Conservation (phyloP, 2,797 vertebrate genomes). For the Diceros bicornis region DNA sequence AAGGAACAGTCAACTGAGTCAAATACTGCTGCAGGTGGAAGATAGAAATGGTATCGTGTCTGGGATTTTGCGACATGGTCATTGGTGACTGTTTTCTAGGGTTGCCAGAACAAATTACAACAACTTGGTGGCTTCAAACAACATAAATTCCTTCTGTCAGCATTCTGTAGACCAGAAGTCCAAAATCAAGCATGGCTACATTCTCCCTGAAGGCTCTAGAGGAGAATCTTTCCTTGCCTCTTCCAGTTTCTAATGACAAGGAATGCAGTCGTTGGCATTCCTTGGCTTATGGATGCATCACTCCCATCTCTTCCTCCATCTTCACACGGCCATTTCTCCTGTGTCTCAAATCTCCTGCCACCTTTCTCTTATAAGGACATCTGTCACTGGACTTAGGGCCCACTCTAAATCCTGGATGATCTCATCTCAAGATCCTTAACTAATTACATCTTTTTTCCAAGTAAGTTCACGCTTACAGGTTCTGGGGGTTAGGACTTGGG, state of each 20-base stretch:
- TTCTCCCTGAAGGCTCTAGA: not conserved
- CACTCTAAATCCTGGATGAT: not conserved
- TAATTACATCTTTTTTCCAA: not conserved
- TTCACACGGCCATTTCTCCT: not conserved
- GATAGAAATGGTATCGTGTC: not conserved
- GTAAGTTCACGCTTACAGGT: not conserved
- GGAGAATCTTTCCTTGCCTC: not conserved
- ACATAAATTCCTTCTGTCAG: not conserved
- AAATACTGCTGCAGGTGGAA: not conserved
- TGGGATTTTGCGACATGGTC: not conserved
- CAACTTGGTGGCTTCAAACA: not conserved
- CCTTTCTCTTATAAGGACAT: not conserved
- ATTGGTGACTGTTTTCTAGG: not conserved
- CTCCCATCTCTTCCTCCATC: not conserved
- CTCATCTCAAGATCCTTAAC: not conserved
- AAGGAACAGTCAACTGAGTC: not conserved
- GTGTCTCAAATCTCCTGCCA: not conserved
- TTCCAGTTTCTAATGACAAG: not conserved
- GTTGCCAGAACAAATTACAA: not conserved
- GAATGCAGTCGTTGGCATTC: not conserved
- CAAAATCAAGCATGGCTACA: not conserved
- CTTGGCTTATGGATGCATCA: not conserved
- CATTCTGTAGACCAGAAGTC: not conserved
- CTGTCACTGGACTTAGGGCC: not conserved
- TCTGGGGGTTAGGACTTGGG: not conserved